Evolutionary conservation across 2,888 invertebrate species (phyloP).

Genomic region (Fissipunctia ypsillon): DNA sequence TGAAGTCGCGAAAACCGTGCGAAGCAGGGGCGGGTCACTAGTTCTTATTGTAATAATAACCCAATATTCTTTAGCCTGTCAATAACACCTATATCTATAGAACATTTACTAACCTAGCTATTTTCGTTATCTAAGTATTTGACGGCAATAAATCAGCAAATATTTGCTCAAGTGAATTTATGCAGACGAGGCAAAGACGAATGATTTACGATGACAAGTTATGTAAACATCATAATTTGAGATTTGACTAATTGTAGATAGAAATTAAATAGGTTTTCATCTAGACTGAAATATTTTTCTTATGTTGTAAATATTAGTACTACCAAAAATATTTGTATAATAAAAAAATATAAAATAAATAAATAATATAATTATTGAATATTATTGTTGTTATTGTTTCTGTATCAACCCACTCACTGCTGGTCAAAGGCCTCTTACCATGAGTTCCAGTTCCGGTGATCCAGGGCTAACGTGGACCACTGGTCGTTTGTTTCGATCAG

Average conservation of each 20-base stretch:
- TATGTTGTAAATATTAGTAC: background rate
- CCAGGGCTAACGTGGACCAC: background rate
- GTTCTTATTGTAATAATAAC: background rate
- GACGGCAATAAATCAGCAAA: constrained; percentile 34
- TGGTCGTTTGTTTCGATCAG: background rate
- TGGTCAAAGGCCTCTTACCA: background rate
- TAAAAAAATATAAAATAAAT: too few species aligned
- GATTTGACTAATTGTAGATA: constrained; percentile 24
- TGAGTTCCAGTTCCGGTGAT: too few species aligned
- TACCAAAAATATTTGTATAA: too few species aligned
- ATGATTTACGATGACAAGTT: constrained; percentile 32
- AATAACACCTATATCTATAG: background rate
- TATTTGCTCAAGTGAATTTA: constrained; percentile 25
- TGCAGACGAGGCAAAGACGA: constrained; percentile 20
- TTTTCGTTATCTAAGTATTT: constrained; percentile 33
- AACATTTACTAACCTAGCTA: background rate
- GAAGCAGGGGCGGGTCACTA: too few species aligned
- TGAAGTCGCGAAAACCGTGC: too few species aligned
- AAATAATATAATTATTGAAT: too few species aligned
- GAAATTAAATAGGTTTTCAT: constrained; percentile 19
- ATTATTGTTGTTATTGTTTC: too few species aligned
- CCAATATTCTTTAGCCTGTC: background rate
- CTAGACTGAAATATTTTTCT: background rate
- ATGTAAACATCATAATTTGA: constrained; percentile 23
- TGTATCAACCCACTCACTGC: background rate